phyloP scores from a whole-genome alignment of 2,888 invertebrate species.

The Xestoiulus laeticollis region DNA sequence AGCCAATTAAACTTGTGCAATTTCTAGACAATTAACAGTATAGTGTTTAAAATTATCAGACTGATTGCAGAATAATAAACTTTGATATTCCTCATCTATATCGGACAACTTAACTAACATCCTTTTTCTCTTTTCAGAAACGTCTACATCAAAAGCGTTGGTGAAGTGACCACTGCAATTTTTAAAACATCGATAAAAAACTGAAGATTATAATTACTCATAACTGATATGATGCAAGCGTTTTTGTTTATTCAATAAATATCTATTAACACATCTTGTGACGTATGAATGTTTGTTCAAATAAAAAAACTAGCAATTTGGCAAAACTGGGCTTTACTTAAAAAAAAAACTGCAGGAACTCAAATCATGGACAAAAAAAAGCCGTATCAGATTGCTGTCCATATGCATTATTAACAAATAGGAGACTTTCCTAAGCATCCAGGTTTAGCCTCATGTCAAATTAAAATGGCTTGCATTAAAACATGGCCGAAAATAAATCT shows the following conservation, averaged over 20 bases:
- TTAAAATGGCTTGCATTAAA: too few species aligned
- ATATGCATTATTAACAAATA: neutral
- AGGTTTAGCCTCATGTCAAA: too few species aligned
- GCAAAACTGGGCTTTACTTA: neutral
- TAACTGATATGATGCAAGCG: neutral
- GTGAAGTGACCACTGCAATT: constrained; percentile 47
- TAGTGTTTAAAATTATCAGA: too few species aligned
- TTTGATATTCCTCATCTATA: neutral
- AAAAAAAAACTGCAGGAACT: neutral
- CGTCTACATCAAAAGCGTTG: constrained; percentile 45
- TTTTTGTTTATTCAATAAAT: constrained; percentile 32
- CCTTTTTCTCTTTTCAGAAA: constrained; percentile 40
- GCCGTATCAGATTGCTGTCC: neutral
- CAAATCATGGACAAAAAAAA: neutral
- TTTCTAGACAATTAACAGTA: too few species aligned
- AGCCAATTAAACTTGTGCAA: too few species aligned
- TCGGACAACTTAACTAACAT: neutral
- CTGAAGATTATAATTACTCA: neutral
- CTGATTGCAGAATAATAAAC: too few species aligned
- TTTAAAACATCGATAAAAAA: constrained; percentile 27
- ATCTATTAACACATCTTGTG: neutral
- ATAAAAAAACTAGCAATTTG: neutral
- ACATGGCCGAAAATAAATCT: too few species aligned
- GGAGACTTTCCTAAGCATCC: too few species aligned
- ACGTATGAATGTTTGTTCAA: neutral